phyloP scores from a whole-genome alignment of 1,140 invertebrate species.

The Aethina tumida region DNA sequence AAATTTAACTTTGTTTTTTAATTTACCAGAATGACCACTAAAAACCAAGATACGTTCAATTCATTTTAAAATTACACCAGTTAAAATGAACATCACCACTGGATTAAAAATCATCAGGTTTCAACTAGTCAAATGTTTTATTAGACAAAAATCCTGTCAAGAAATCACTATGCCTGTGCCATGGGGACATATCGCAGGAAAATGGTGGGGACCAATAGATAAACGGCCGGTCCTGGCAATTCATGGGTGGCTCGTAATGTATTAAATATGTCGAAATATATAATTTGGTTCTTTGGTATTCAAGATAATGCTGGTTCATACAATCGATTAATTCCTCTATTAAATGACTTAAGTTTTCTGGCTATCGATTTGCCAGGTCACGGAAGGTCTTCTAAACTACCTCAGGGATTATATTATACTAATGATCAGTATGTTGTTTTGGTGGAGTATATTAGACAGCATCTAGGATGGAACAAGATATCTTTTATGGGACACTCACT shows the following conservation, averaged over 20 bases:
- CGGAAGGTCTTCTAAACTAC: slow-evolving; percentile 55
- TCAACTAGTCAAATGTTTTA: background rate
- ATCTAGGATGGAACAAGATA: slow-evolving; percentile 57
- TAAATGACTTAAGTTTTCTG: slow-evolving; percentile 45
- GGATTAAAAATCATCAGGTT: background rate
- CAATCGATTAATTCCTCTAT: slow-evolving; percentile 50
- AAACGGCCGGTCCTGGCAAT: slow-evolving; percentile 54
- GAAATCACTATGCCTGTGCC: slow-evolving; percentile 55
- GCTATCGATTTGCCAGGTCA: slow-evolving; percentile 62
- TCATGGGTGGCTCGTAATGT: slow-evolving; percentile 57
- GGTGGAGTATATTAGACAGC: slow-evolving; percentile 45
- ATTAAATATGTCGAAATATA: background rate
- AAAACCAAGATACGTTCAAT: too few species aligned
- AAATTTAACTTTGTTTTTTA: slow-evolving; percentile 4
- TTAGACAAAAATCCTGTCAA: slow-evolving; percentile 20
- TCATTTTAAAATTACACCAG: too few species aligned
- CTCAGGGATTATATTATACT: slow-evolving; percentile 49
- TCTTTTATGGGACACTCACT: slow-evolving; percentile 56
- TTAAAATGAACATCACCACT: too few species aligned
- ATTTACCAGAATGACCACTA: background rate
- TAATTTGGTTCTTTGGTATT: slow-evolving; percentile 4
- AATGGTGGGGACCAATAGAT: slow-evolving; percentile 54
- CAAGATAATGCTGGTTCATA: slow-evolving; percentile 62
- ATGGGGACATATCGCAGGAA: slow-evolving; percentile 56
- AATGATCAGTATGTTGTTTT: slow-evolving; percentile 42